Evolutionary conservation across 2,797 vertebrate genomes (phyloP).

Genomic region (Delichon dasypus): DNA sequence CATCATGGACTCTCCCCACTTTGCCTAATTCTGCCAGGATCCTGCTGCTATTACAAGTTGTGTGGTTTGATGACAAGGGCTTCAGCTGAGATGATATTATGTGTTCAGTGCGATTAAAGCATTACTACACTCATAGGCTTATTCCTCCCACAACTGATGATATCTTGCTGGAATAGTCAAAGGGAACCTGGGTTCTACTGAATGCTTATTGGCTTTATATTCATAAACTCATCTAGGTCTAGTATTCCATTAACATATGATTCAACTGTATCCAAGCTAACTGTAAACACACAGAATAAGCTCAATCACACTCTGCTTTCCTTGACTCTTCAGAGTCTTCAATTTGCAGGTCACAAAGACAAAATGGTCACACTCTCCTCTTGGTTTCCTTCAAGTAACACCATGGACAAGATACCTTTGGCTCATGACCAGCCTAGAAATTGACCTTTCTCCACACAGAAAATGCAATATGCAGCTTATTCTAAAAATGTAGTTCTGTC

Average conservation of each 20-base stretch:
- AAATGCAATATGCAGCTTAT: neutral
- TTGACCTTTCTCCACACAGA: neutral
- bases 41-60: neutral
- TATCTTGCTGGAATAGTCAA: neutral
- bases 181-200: neutral
- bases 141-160: neutral
- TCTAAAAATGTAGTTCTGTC: neutral
- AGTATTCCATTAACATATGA: neutral
- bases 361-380: rapidly evolving
- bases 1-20: neutral
- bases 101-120: neutral
- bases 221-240: neutral
- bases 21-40: neutral
- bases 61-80: neutral
- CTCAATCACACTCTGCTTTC: neutral
- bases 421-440: neutral
- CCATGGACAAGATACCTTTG: neutral
- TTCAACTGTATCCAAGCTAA: neutral
- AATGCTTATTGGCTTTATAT: neutral
- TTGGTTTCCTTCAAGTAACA: neutral
- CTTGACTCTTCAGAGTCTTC: neutral
- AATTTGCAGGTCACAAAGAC: neutral
- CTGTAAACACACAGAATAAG: neutral
- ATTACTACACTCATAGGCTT: neutral
- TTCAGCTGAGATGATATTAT: neutral